Base-by-base conservation (phyloP, 1,140 invertebrate genomes). In the Drosophila novamexicana region DNA sequence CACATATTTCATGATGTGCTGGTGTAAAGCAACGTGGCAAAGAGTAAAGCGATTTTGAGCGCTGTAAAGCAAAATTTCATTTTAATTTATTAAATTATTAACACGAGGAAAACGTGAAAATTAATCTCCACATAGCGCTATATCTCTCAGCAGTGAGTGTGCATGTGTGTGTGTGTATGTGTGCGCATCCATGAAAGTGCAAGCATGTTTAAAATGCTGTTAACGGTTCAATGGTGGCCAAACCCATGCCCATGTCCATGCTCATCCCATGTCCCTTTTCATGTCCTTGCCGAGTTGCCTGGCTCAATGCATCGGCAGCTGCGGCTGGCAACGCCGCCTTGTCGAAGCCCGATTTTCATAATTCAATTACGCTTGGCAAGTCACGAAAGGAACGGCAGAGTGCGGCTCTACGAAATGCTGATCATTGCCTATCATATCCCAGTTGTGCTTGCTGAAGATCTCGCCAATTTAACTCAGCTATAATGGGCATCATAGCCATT, bases 51-150 rank as follows among this genome's bases (percentile, higher is more conserved):
- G 66, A 47, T 54, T 65, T 64, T 67, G 63, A 32, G 40, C 22
- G 56, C 29, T 69, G 75, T 75, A 85, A 76, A 80, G 71, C 52
- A 77, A 76, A 88, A 83, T 74, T 76, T 66, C 68, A 79, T 77
- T 88, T 79, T 79, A 76, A 85, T 86, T 76, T 85, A 79, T 86
- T 72, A 73, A 86, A 79, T 68, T 77, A 83, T 79, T 77, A 86
- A 79, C 45, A 71, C 58, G 53, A 52, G 64, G 22, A 56, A 84
- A 75, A 65, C 69, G 57, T 62, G 69, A 73, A 80, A 82, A 79
- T 79, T 76, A 86, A 86, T 79, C 54, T 57, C 40, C 50, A 18
- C 64, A 36, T 22, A 16, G 36, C 50, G 50, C 32, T 2, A n/a
- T 45, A 45, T 45, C 44, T 45, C 44, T 1, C 12, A 36, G 2